Evolutionary conservation across 2,113 vertebrate species (phyloP).

Genomic region (Mastomys coucha): DNA sequence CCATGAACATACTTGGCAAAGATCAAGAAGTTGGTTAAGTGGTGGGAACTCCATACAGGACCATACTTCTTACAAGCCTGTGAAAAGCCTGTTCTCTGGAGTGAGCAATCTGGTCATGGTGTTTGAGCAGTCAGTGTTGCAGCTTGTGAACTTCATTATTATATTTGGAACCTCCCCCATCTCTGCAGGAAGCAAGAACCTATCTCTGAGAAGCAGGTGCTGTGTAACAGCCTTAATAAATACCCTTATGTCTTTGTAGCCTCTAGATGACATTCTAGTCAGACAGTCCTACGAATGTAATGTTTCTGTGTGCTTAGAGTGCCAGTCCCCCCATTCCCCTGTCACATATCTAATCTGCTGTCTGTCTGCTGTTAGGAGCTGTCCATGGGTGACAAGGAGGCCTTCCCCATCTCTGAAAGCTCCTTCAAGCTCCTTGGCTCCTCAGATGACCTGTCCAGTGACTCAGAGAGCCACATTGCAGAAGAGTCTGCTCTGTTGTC

Average conservation of each 20-base stretch:
- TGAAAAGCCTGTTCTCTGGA: background rate
- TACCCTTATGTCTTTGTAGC: background rate
- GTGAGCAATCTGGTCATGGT: background rate
- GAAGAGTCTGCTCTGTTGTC: conserved; percentile 66
- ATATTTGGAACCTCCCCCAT: background rate
- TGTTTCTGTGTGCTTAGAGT: background rate
- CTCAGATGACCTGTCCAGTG: conserved; percentile 89
- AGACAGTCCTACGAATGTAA: background rate
- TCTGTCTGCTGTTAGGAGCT: conserved; percentile 66
- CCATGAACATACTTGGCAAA: background rate
- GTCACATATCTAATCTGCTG: background rate
- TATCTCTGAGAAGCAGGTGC: background rate
- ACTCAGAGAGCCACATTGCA: conserved; percentile 68
- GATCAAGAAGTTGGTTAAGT: background rate
- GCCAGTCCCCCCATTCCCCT: background rate
- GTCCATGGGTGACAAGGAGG: conserved; percentile 40
- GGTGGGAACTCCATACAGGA: background rate
- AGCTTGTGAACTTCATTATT: background rate
- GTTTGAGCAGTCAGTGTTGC: background rate
- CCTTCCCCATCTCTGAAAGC: background rate
- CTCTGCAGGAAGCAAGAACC: background rate
- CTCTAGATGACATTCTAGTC: background rate
- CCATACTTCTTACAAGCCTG: rapidly evolving
- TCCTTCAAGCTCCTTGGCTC: conserved; percentile 89
- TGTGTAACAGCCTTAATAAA: background rate